A percentile compares a stretch with the other conserved stretches of the same genome.
Conservation (phyloP, 2,113 vertebrate species). For the Anarrhichthys ocellatus region DNA sequence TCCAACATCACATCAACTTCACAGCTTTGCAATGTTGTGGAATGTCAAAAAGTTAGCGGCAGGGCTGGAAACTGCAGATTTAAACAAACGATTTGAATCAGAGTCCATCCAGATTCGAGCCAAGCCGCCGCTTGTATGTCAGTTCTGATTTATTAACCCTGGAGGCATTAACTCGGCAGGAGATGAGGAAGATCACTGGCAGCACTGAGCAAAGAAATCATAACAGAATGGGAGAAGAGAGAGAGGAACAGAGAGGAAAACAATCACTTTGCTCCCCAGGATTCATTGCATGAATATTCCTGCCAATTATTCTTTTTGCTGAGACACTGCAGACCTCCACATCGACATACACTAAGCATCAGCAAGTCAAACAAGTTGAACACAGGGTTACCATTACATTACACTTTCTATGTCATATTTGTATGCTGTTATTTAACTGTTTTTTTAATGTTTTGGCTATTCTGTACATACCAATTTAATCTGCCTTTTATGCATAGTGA, state of each 20-base stretch:
- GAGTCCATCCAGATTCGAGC: constrained; percentile 71
- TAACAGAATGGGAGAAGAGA: constrained; percentile 24
- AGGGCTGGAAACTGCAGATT: constrained; percentile 79
- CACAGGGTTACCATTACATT: constrained; percentile 20
- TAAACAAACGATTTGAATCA: constrained; percentile 88
- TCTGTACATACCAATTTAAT: neutral
- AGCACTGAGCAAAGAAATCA: constrained; percentile 30
- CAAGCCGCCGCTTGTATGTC: constrained; percentile 70
- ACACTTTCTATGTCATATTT: neutral
- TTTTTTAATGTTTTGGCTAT: constrained; percentile 15
- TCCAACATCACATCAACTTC: constrained; percentile 61
- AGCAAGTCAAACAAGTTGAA: constrained; percentile 15
- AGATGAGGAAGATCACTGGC: constrained; percentile 74
- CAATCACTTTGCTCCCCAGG: constrained; percentile 34
- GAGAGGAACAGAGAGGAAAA: constrained; percentile 50
- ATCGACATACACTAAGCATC: neutral
- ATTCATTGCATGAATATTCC: constrained; percentile 39
- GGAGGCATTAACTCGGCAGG: constrained; percentile 71
- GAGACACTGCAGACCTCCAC: constrained; percentile 6
- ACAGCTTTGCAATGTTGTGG: constrained; percentile 64
- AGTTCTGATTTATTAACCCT: constrained; percentile 84
- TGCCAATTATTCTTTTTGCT: constrained; percentile 10
- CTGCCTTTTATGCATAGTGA: neutral
- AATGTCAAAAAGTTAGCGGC: constrained; percentile 72
- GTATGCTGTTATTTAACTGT: neutral